Evolutionary conservation across 2,113 vertebrate species (phyloP).

Genomic region (Catharus minimus): DNA sequence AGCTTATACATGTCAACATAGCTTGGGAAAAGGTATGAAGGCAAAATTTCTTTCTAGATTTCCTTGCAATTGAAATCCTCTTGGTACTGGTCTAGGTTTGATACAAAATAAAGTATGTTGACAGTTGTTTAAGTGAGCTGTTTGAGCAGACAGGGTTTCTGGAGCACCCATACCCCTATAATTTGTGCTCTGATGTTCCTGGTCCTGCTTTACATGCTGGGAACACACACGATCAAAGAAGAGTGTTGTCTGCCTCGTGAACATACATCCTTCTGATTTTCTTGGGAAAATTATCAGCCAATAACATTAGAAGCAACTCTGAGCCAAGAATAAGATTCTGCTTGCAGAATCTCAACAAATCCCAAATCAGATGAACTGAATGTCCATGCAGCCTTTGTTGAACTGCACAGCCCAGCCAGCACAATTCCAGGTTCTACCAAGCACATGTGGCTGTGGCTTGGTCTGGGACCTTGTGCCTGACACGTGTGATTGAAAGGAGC

Average conservation of each 20-base stretch:
- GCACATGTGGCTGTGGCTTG: background rate
- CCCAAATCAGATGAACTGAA: background rate
- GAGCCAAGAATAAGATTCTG: background rate
- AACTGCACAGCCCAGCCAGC: background rate
- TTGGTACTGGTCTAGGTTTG: background rate
- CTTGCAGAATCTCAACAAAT: background rate
- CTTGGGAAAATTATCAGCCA: background rate
- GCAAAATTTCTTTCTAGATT: background rate
- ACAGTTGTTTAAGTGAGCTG: background rate
- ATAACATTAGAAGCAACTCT: background rate
- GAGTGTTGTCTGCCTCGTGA: background rate
- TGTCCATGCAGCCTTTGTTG: background rate
- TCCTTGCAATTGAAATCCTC: background rate
- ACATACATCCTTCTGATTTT: background rate
- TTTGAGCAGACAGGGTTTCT: background rate
- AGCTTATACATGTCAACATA: background rate
- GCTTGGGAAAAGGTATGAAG: background rate
- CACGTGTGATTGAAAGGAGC: background rate
- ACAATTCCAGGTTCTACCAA: background rate
- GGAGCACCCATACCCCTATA: background rate
- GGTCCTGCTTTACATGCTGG: background rate
- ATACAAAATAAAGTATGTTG: background rate
- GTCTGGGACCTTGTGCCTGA: background rate
- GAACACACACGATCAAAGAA: background rate
- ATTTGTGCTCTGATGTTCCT: background rate